phyloP scores from a whole-genome alignment of 2,888 invertebrate species.

The Mechanitis messenoides region DNA sequence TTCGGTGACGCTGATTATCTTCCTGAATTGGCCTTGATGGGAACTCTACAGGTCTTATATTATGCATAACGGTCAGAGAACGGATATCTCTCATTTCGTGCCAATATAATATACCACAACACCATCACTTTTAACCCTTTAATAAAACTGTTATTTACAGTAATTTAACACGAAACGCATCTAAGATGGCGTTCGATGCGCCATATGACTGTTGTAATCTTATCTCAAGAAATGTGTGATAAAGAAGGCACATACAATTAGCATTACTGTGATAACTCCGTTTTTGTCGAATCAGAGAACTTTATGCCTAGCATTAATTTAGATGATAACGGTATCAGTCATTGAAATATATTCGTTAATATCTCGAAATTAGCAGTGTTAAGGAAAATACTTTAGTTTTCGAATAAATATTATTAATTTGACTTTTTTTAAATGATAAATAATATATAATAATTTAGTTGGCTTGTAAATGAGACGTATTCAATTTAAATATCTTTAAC shows the following conservation, averaged over 20 bases:
- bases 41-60: slow-evolving; percentile 49
- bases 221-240: slow-evolving; percentile 62
- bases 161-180: slow-evolving; percentile 32
- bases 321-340: slow-evolving; percentile 44
- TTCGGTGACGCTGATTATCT: slow-evolving; percentile 42
- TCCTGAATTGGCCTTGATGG: slow-evolving; percentile 28
- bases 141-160: slow-evolving; percentile 20
- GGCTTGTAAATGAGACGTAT: too few species aligned
- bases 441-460: too few species aligned
- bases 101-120: slow-evolving; percentile 39
- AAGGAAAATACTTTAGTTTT: too few species aligned
- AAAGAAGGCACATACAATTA: slow-evolving; percentile 65
- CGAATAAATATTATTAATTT: too few species aligned
- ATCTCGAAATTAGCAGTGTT: slow-evolving; percentile 2
- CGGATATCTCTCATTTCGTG: slow-evolving; percentile 59
- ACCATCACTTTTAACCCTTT: slow-evolving; percentile 47
- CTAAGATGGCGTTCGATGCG: slow-evolving; percentile 46
- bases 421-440: too few species aligned
- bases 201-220: slow-evolving; percentile 70
- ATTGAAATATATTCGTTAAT: slow-evolving; percentile 27
- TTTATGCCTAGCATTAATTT: slow-evolving; percentile 39
- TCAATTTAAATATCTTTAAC: too few species aligned
- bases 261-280: slow-evolving; percentile 54
- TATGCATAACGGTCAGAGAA: slow-evolving; percentile 52
- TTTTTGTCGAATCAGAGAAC: slow-evolving; percentile 49